A percentile compares a stretch with the other conserved stretches of the same genome.
Conservation (phyloP, 2,797 vertebrate genomes). For the Lacerta bilineata region DNA sequence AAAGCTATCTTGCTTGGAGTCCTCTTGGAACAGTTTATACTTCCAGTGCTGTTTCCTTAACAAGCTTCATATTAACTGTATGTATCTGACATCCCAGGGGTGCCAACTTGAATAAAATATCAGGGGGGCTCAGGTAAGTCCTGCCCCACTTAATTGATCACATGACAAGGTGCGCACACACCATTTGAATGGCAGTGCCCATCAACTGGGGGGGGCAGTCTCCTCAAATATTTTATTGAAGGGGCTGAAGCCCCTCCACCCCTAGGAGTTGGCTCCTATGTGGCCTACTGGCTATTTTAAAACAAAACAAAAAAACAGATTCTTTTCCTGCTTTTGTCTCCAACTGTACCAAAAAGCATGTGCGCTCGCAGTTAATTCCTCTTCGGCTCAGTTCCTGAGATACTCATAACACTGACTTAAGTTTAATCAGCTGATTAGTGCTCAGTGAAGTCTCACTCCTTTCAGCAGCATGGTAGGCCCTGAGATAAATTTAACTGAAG, state of each 20-base stretch:
- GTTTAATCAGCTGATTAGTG: neutral
- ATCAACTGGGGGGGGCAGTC: too few species aligned
- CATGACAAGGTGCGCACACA: too few species aligned
- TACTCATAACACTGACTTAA: neutral
- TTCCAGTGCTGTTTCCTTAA: neutral
- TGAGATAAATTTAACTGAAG: constrained; percentile 12
- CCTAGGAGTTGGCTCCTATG: too few species aligned
- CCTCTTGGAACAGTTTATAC: constrained; percentile 8
- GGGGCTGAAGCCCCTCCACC: too few species aligned
- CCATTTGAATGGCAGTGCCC: too few species aligned
- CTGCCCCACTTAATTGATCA: too few species aligned
- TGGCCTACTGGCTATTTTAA: neutral
- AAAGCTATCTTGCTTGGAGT: neutral
- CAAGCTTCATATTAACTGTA: neutral
- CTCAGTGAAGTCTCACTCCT: neutral
- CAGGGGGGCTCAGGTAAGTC: too few species aligned
- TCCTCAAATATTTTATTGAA: too few species aligned
- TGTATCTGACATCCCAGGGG: neutral
- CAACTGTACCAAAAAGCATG: neutral
- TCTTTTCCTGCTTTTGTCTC: neutral
- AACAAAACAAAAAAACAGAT: neutral
- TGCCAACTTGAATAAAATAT: too few species aligned
- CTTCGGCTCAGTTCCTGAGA: neutral
- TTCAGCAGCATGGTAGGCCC: neutral
- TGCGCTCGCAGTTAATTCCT: neutral